Conservation (phyloP, 2,797 vertebrate genomes). For the Saxicola maurus region DNA sequence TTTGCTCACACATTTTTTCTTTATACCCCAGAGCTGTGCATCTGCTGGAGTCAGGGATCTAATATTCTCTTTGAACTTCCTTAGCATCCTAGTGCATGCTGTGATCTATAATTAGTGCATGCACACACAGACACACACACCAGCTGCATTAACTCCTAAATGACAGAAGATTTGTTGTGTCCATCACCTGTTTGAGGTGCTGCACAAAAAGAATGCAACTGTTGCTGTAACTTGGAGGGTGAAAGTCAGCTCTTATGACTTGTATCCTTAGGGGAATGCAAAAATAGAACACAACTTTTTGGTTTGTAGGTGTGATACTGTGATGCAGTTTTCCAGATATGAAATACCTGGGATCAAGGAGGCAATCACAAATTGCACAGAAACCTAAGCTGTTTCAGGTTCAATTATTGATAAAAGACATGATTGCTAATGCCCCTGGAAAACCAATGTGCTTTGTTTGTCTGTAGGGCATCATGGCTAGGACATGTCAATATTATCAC, state of each 20-base stretch:
- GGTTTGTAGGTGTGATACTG: not conserved
- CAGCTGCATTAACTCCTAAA: slow-evolving; percentile 53
- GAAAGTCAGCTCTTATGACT: not conserved
- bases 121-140: not conserved
- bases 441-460: not conserved
- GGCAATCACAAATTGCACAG: not conserved
- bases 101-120: slow-evolving; percentile 66
- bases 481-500: not conserved
- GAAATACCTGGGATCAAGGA: not conserved
- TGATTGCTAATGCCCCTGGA: not conserved
- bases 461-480: not conserved
- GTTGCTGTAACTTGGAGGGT: not conserved
- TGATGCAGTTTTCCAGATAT: not conserved
- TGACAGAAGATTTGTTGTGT: not conserved
- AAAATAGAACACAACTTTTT: not conserved
- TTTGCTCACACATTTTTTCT: slow-evolving; percentile 61
- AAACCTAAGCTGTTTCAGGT: not conserved
- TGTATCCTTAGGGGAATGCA: not conserved
- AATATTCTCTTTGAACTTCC: slow-evolving; percentile 70
- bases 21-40: slow-evolving; percentile 63
- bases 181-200: not conserved
- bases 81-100: slow-evolving; percentile 58
- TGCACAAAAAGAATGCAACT: not conserved
- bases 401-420: not conserved
- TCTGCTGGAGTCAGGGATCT: slow-evolving; percentile 58